Evolutionary conservation across 2,797 vertebrate genomes (phyloP).

Genomic region (Spheniscus humboldti): DNA sequence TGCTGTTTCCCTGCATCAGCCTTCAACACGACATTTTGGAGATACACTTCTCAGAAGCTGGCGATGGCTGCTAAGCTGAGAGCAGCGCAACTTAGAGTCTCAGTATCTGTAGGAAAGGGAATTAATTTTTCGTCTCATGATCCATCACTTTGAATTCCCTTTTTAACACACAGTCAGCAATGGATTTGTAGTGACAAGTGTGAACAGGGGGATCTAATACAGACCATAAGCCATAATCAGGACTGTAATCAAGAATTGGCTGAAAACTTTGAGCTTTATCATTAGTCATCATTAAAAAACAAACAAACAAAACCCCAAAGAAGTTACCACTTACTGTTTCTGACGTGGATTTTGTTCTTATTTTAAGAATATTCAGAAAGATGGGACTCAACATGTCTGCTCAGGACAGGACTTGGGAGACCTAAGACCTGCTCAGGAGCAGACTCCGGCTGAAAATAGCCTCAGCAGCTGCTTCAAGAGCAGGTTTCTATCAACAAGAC

Average conservation of each 20-base stretch:
- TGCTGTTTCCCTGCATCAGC: neutral
- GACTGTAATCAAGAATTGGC: neutral
- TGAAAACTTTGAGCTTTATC: neutral
- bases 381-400: neutral
- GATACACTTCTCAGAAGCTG: neutral
- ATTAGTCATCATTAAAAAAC: neutral
- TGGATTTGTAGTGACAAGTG: neutral
- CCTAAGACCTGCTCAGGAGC: neutral
- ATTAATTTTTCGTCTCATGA: neutral
- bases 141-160: neutral
- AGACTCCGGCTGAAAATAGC: neutral
- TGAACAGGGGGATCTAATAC: neutral
- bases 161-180: neutral
- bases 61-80: neutral
- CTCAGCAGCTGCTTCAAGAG: neutral
- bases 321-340: neutral
- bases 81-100: neutral
- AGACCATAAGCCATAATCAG: neutral
- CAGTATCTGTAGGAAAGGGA: neutral
- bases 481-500: neutral
- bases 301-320: neutral
- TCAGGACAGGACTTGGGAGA: neutral
- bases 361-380: neutral
- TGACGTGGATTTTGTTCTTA: neutral
- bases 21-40: neutral